phyloP scores from a whole-genome alignment of 1,140 invertebrate genomes.

The Probaryconus sp. region DNA sequence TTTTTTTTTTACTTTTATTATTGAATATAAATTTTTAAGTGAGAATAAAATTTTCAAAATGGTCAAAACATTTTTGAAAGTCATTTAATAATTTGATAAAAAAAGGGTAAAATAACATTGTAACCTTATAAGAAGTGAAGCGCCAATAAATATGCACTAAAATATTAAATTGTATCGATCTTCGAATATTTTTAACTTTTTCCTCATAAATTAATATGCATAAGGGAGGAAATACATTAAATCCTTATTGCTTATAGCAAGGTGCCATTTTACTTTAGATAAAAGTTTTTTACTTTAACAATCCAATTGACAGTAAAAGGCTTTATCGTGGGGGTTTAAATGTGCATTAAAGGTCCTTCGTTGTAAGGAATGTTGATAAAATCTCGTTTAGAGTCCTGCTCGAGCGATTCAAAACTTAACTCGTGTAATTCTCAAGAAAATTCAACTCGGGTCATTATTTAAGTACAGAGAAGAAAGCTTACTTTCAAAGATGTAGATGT shows the following conservation, averaged over 20 bases:
- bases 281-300: constrained; percentile 26
- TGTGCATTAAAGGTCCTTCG: constrained; percentile 20
- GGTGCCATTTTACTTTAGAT: constrained; percentile 13
- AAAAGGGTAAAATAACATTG: no score
- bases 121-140: no score
- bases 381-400: constrained; percentile 3
- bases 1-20: no score
- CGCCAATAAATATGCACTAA: no score
- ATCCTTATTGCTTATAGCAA: constrained; percentile 6
- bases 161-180: background rate
- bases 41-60: no score
- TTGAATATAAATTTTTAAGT: no score
- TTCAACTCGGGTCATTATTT: background rate
- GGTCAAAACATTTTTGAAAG: no score
- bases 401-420: constrained; percentile 12
- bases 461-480: background rate
- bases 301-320: constrained; percentile 31
- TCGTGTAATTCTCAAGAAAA: constrained; percentile 12
- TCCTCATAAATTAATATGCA: constrained; percentile 22
- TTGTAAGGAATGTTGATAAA: constrained; percentile 34
- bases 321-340: constrained; percentile 20
- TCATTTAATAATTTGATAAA: no score
- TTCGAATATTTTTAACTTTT: background rate
- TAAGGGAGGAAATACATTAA: constrained; percentile 8
- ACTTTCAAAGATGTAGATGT: constrained; percentile 7